These are phyloP conservation scores for Miniopterus natalensis DNA, from an alignment of 2,113 vertebrate species.

Conservation along the genomic window DNA sequence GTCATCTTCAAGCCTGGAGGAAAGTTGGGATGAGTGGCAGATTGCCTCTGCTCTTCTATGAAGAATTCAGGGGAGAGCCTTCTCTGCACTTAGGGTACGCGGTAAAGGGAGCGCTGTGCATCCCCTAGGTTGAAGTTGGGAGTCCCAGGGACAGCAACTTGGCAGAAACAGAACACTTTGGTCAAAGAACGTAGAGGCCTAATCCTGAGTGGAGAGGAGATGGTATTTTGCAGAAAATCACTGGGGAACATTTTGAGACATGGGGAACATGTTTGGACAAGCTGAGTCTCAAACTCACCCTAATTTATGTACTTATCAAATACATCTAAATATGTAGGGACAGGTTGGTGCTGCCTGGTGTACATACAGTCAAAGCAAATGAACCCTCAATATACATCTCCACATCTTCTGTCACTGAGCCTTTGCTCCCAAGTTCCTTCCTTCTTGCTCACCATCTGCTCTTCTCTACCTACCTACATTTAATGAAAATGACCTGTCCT, in stretches of 20 bases:
- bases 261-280: no score
- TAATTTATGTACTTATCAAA: background rate
- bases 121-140: fast-evolving
- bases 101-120: background rate
- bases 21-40: background rate
- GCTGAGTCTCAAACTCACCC: background rate
- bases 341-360: background rate
- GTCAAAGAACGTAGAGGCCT: background rate
- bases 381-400: background rate
- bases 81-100: fast-evolving
- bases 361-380: background rate
- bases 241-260: background rate
- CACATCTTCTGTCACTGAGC: background rate
- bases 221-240: background rate
- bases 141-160: background rate
- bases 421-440: background rate
- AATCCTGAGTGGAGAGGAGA: background rate
- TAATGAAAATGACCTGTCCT: background rate
- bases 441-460: background rate
- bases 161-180: background rate
- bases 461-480: background rate
- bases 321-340: background rate
- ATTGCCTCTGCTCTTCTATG: background rate
- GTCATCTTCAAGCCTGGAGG: background rate
- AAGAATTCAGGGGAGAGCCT: background rate